Conservation (phyloP, 2,888 invertebrate species). For the Aquatica leii region DNA sequence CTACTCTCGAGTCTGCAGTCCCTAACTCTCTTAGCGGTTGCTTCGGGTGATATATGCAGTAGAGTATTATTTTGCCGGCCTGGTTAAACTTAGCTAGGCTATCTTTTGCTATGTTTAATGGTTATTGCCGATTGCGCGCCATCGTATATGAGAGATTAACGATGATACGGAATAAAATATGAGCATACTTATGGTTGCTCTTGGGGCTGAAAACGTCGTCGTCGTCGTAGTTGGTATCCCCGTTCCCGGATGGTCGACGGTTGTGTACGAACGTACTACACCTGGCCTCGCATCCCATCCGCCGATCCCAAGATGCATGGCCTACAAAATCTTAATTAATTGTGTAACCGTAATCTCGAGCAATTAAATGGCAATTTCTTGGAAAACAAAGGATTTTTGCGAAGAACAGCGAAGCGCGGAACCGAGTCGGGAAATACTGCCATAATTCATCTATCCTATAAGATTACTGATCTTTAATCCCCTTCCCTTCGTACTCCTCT, state of each 20-base stretch:
- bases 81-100: slow-evolving; percentile 56
- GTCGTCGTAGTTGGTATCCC: slow-evolving; percentile 32
- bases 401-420: slow-evolving; percentile 53
- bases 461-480: slow-evolving; percentile 82
- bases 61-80: slow-evolving; percentile 53
- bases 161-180: slow-evolving; percentile 56
- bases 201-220: slow-evolving; percentile 34
- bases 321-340: slow-evolving; percentile 63
- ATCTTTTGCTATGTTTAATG: slow-evolving; percentile 58
- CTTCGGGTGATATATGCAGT: slow-evolving; percentile 54
- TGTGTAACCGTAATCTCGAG: slow-evolving; percentile 60
- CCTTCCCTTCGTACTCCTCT: slow-evolving; percentile 67
- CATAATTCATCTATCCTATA: slow-evolving; percentile 75
- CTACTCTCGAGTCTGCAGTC: slow-evolving; percentile 33
- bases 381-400: slow-evolving; percentile 62
- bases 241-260: slow-evolving; percentile 36
- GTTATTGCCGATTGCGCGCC: slow-evolving; percentile 57
- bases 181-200: slow-evolving; percentile 48
- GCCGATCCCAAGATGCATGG: slow-evolving; percentile 60
- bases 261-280: slow-evolving; percentile 44
- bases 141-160: slow-evolving; percentile 57
- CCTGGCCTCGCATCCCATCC: slow-evolving; percentile 46
- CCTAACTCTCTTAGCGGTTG: slow-evolving; percentile 40
- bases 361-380: slow-evolving; percentile 62
- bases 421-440: slow-evolving; percentile 62